Conservation (phyloP, 1,140 invertebrate genomes). For the Sinella curviseta region DNA sequence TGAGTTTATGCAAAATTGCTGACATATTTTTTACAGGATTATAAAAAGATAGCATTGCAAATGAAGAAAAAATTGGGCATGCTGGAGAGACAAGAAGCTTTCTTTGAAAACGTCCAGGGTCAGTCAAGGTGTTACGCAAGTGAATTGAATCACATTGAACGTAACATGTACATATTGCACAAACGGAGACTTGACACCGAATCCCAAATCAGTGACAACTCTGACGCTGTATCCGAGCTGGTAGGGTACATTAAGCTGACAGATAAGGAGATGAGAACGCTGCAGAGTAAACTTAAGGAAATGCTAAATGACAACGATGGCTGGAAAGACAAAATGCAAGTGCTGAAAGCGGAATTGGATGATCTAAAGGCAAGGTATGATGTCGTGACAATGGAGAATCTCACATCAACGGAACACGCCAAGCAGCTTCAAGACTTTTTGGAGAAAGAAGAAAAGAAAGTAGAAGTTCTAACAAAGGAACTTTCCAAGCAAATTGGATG, state of each 20-base stretch:
- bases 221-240: background rate
- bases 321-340: background rate
- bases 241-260: background rate
- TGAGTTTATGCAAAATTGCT: background rate
- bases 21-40: background rate
- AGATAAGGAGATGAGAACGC: background rate
- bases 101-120: background rate
- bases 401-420: slow-evolving; percentile 27
- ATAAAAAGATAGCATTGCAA: background rate
- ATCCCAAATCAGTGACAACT: background rate
- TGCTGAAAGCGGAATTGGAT: background rate
- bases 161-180: background rate
- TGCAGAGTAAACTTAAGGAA: background rate
- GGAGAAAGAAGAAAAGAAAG: slow-evolving; percentile 30
- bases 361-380: slow-evolving; percentile 24
- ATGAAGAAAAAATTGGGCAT: background rate
- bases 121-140: background rate
- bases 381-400: background rate
- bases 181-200: background rate
- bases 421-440: slow-evolving; percentile 35
- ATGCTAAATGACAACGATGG: background rate
- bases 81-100: background rate
- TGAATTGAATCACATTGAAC: background rate
- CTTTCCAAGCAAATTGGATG: background rate
- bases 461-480: background rate